Base-by-base conservation (phyloP, 2,888 invertebrate genomes). In the Dicyrtomina minuta region DNA sequence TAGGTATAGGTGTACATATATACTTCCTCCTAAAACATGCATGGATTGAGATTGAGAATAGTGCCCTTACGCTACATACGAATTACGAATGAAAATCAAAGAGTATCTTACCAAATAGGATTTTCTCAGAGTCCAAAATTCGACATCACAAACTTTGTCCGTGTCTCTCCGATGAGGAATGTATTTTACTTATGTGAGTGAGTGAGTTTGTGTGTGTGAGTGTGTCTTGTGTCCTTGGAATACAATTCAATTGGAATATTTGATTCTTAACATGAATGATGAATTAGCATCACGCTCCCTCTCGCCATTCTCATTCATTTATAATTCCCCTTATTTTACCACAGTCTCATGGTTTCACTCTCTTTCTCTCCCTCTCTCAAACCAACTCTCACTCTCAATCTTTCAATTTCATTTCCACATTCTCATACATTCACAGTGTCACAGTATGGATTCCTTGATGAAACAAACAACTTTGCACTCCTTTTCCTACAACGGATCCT, bases 281-380 rank as follows among this genome's bases (percentile, higher is more conserved):
- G 65, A 65, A 65, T 65, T 65, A 65, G 65, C 65, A 65, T 65
- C 65, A 65, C 65, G 65, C 65, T 55, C 55, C 65, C 53, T 65
- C 56, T 65, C 56, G 43, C 43, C 56, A 55, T 65, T 44, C 65
- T 53, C 65, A 65, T 65, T 65, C 65, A 65, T 65, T 65, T 65
- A 55, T 65, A 56, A 65, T 55, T 65, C 56, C 65, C 56, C 65
- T 65, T 43, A 44, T 43, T 56, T 55, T 65, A 65, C 65, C 65
- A 65, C 65, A 65, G 44, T 41, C 65, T 55, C 65, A 65, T 55
- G 55, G 56, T 64, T 46, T 22, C 62, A 49, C 39, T 22, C 53
- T 55, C 64, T 55, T 51, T 53, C 64, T 20, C 41, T 2, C 27
- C 60, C 33, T 46, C 20, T 20, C 20, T 58, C 33, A 12, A 17